Percentiles rank a stretch among this genome's conserved stretches.
phyloP scores from a whole-genome alignment of 2,797 vertebrate genomes.

The Sebastes flavidus region DNA sequence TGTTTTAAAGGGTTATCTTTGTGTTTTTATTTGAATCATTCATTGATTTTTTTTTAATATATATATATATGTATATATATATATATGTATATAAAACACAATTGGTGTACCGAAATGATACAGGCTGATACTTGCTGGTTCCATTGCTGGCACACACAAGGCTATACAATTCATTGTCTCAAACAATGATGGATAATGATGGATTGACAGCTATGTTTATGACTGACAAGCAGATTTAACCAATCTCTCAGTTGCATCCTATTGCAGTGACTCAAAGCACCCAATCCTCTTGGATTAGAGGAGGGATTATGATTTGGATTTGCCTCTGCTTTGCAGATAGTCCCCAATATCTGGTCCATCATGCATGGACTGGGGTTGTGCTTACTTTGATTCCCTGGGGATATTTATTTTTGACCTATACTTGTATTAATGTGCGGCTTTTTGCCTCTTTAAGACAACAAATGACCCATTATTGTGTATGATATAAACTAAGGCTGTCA shows the following conservation, averaged over 20 bases:
- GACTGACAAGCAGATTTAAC: conserved; percentile 79
- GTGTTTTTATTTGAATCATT: background rate
- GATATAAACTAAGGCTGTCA: background rate
- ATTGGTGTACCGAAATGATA: background rate
- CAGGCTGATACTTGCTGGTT: background rate
- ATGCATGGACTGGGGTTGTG: conserved; percentile 19
- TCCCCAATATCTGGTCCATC: conserved; percentile 58
- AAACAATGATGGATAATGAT: conserved; percentile 59
- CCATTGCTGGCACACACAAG: background rate
- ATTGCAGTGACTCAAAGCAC: conserved; percentile 60
- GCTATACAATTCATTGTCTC: conserved; percentile 51
- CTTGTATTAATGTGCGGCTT: background rate
- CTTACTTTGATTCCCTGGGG: conserved; percentile 19
- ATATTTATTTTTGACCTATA: background rate
- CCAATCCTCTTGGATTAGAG: conserved; percentile 83
- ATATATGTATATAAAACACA: background rate
- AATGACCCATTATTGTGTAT: background rate
- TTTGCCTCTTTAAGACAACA: background rate
- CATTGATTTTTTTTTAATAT: background rate
- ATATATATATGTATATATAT: too few species aligned
- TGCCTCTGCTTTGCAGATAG: conserved; percentile 66
- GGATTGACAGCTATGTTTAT: conserved; percentile 76
- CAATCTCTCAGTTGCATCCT: conserved; percentile 74
- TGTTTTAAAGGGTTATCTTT: background rate
- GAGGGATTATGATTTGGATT: conserved; percentile 81